Conservation (phyloP, 2,888 invertebrate genomes). For the Spilosoma lubricipeda region DNA sequence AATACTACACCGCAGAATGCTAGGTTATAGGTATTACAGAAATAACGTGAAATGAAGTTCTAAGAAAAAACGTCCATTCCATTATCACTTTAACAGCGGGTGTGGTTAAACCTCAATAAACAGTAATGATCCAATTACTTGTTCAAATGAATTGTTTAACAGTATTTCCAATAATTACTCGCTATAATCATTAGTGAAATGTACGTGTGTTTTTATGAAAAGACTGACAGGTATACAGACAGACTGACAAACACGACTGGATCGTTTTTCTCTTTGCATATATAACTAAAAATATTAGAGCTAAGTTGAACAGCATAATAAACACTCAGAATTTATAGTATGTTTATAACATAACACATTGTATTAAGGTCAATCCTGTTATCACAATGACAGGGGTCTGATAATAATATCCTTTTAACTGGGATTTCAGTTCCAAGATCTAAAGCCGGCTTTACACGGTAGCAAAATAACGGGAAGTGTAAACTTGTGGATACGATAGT, state of each 20-base stretch:
- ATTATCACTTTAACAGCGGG: conserved; percentile 20
- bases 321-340: background rate
- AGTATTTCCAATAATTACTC: conserved; percentile 28
- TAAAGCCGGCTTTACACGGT: background rate
- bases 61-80: conserved; percentile 22
- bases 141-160: conserved; percentile 33
- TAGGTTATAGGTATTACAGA: background rate
- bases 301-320: background rate
- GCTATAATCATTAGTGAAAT: conserved; percentile 17
- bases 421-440: background rate
- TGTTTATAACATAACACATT: conserved; percentile 25
- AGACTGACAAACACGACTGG: too few species aligned
- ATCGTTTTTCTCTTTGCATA: too few species aligned
- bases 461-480: background rate
- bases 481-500: conserved; percentile 4
- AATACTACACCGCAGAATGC: background rate
- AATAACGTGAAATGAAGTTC: background rate
- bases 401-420: conserved; percentile 1
- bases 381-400: background rate
- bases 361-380: conserved; percentile 1
- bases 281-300: background rate
- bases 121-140: conserved; percentile 46
- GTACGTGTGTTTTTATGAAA: conserved; percentile 3
- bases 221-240: background rate
- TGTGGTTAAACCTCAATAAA: conserved; percentile 40